These are phyloP conservation scores for Pseudopleuronectes americanus DNA, from an alignment of 2,797 vertebrate species.

Conservation along the genomic window DNA sequence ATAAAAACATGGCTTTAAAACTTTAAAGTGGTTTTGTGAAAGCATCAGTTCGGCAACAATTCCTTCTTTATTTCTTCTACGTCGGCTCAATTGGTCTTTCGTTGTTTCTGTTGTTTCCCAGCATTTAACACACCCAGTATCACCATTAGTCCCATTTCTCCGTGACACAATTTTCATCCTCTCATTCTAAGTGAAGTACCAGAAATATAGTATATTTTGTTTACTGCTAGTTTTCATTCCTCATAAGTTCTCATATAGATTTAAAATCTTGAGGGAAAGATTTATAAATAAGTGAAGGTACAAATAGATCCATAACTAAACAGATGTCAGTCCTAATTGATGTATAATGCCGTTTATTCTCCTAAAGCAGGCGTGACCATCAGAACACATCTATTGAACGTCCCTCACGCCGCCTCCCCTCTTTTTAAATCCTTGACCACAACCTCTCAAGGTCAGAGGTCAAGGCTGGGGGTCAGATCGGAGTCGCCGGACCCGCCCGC, in stretches of 20 bases:
- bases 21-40: constrained; percentile 15
- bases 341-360: constrained; percentile 74
- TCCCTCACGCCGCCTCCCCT: constrained; percentile 15
- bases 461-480: constrained; percentile 83
- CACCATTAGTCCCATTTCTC: background rate
- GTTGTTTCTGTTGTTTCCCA: background rate
- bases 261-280: background rate
- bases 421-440: constrained; percentile 65
- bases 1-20: constrained; percentile 14
- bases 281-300: background rate
- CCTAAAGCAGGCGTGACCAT: constrained; percentile 87
- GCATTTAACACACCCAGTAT: background rate
- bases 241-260: too few relatives aligned
- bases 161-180: background rate
- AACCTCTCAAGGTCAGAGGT: constrained; percentile 80
- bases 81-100: too few relatives aligned
- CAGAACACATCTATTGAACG: constrained; percentile 86
- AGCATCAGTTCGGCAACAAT: background rate
- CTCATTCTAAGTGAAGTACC: background rate
- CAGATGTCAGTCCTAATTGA: constrained; percentile 56
- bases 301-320: constrained; percentile 37
- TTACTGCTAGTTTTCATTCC: background rate
- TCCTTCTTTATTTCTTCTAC: background rate
- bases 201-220: background rate
- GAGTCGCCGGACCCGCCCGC: constrained; percentile 60